Conservation (phyloP, 2,888 invertebrate genomes). For the Diplolepis rosae region DNA sequence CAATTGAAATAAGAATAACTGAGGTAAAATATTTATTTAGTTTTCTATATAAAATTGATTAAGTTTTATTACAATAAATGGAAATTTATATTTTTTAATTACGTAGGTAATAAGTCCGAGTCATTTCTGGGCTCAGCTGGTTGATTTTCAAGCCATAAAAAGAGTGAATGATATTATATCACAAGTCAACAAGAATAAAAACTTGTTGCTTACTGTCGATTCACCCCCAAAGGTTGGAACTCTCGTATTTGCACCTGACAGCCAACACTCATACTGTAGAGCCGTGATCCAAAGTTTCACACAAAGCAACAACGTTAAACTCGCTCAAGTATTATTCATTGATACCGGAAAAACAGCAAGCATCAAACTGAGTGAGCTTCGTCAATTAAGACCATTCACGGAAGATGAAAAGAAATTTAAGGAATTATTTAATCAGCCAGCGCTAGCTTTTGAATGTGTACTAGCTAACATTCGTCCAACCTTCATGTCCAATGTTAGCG, state of each 20-base stretch:
- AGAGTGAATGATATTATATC: constrained; percentile 69
- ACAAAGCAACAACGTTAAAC: constrained; percentile 50
- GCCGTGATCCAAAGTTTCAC: constrained; percentile 54
- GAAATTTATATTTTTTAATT: constrained; percentile 76
- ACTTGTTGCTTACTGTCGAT: constrained; percentile 48
- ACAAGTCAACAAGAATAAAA: constrained; percentile 66
- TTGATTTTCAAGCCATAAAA: constrained; percentile 73
- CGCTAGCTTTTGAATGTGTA: constrained; percentile 83
- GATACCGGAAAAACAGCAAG: constrained; percentile 83
- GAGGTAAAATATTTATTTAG: too few relatives aligned
- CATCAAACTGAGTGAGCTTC: constrained; percentile 74
- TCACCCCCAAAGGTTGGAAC: constrained; percentile 73
- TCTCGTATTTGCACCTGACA: constrained; percentile 78
- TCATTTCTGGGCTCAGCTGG: constrained; percentile 82
- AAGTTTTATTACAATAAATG: too few relatives aligned
- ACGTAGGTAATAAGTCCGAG: constrained; percentile 78
- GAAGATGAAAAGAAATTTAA: constrained; percentile 40
- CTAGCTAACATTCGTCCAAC: constrained; percentile 84
- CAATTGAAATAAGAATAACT: too few relatives aligned
- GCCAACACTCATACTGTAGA: constrained; percentile 67
- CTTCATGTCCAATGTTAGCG: constrained; percentile 76
- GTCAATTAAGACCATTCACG: constrained; percentile 49
- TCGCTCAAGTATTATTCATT: constrained; percentile 81
- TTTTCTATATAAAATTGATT: too few relatives aligned
- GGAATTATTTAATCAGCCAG: constrained; percentile 69